phyloP scores from a whole-genome alignment of 2,888 invertebrate species.

The Parapristionchus giblindavisi region DNA sequence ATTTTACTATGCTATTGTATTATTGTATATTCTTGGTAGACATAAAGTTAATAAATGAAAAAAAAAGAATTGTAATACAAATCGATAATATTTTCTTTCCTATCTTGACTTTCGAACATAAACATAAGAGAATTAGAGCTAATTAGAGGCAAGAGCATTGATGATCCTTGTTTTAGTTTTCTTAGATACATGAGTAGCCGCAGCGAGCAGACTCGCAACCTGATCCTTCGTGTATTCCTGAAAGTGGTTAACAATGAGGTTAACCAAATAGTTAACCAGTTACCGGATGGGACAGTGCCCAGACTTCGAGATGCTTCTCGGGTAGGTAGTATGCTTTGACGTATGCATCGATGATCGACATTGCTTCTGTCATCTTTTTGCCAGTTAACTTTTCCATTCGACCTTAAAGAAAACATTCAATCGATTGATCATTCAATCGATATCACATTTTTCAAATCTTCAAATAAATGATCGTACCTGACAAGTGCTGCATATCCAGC shows the following conservation, averaged over 20 bases:
- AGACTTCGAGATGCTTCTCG: conserved; percentile 85
- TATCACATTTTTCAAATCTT: not conserved
- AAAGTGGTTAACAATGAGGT: too few species aligned
- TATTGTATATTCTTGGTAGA: too few species aligned
- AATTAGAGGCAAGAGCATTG: conserved; percentile 46
- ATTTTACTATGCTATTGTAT: too few species aligned
- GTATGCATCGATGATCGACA: conserved; percentile 82
- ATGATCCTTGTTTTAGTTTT: conserved; percentile 76
- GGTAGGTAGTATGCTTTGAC: conserved; percentile 96
- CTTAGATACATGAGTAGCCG: conserved; percentile 87
- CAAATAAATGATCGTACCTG: conserved; percentile 83
- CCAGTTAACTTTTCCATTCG: conserved; percentile 31
- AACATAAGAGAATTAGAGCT: too few species aligned
- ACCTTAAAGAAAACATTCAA: not conserved
- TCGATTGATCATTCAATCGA: not conserved
- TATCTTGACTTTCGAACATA: too few species aligned
- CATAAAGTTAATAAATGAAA: too few species aligned
- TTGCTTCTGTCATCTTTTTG: conserved; percentile 11
- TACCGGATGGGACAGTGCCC: conserved; percentile 84
- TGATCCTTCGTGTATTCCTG: conserved; percentile 90
- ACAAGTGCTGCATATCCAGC: conserved; percentile 92
- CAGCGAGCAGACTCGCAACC: conserved; percentile 83
- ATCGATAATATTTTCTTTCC: too few species aligned
- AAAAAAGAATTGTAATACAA: too few species aligned
- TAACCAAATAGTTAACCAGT: not conserved